Evolutionary conservation across 2,113 vertebrate genomes (phyloP).

Genomic region (Phalacrocorax carbo): DNA sequence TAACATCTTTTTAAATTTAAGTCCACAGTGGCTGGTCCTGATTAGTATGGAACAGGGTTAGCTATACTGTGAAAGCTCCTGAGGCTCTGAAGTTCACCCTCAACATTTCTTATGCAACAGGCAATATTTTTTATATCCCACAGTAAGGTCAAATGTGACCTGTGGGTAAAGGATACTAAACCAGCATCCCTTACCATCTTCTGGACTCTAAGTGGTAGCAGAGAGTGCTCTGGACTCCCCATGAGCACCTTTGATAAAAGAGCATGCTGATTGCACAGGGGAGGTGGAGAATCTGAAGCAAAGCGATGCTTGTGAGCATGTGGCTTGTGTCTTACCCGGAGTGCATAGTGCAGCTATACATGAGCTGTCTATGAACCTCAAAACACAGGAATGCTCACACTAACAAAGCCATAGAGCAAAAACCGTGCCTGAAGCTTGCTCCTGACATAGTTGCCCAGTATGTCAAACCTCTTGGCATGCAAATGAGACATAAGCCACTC

Average conservation of each 20-base stretch:
- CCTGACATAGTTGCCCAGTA: not conserved
- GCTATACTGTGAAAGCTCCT: not conserved
- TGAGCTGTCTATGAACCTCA: not conserved
- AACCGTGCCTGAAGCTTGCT: not conserved
- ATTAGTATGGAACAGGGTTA: not conserved
- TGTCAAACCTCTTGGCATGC: not conserved
- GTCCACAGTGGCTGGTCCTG: not conserved
- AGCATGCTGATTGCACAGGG: fast-evolving
- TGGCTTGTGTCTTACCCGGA: fast-evolving
- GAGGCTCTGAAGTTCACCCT: not conserved
- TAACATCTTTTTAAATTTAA: not conserved
- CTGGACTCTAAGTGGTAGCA: not conserved
- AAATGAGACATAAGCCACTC: not conserved
- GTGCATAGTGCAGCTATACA: not conserved
- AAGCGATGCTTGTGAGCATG: fast-evolving
- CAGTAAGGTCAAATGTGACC: not conserved
- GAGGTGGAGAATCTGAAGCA: not conserved
- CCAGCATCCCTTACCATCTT: not conserved
- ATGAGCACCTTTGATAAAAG: not conserved
- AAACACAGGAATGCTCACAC: not conserved
- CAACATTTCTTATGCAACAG: not conserved
- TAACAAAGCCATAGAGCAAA: not conserved
- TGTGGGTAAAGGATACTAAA: not conserved
- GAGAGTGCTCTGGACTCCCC: not conserved
- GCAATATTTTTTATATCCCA: not conserved